A percentile compares a stretch with the other conserved stretches of the same genome.
Evolutionary conservation across 2,113 vertebrate species (phyloP).

Genomic region (Ascaphus truei): DNA sequence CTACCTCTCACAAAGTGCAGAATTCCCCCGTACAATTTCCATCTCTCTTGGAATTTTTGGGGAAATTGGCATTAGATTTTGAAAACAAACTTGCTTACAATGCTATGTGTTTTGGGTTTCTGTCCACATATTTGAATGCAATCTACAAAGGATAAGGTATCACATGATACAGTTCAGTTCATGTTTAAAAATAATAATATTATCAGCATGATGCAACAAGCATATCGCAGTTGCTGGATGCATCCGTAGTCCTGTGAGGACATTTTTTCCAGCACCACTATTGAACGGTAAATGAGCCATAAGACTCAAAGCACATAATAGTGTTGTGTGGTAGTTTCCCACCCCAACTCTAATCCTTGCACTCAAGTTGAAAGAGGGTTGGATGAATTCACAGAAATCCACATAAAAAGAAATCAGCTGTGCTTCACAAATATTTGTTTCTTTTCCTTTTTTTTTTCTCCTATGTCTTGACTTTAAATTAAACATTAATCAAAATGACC

Average conservation of each 20-base stretch:
- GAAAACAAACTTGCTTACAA: slow-evolving; percentile 27
- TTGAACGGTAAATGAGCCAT: background rate
- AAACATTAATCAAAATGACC: too few relatives aligned
- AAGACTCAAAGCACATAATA: background rate
- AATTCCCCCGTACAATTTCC: slow-evolving; percentile 40
- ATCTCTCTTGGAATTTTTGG: slow-evolving; percentile 37
- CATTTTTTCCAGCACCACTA: background rate
- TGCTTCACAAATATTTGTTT: too few relatives aligned
- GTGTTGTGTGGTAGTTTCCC: background rate
- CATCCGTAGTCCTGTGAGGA: background rate
- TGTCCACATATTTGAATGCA: slow-evolving; percentile 14
- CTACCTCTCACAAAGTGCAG: slow-evolving; percentile 29
- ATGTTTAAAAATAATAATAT: background rate
- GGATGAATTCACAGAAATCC: too few relatives aligned
- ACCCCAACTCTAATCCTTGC: too few relatives aligned
- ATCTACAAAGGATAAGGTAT: background rate
- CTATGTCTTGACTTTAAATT: too few relatives aligned
- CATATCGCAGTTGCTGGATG: background rate
- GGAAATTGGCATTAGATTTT: slow-evolving; percentile 28
- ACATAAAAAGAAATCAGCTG: too few relatives aligned
- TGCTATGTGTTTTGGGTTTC: background rate
- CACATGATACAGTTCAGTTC: background rate
- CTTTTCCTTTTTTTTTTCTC: too few relatives aligned
- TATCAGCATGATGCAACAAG: slow-evolving; percentile 5
- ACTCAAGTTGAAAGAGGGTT: too few relatives aligned